Base-by-base conservation (phyloP, 1,140 invertebrate species). In the Pseudomyrmex concolor region DNA sequence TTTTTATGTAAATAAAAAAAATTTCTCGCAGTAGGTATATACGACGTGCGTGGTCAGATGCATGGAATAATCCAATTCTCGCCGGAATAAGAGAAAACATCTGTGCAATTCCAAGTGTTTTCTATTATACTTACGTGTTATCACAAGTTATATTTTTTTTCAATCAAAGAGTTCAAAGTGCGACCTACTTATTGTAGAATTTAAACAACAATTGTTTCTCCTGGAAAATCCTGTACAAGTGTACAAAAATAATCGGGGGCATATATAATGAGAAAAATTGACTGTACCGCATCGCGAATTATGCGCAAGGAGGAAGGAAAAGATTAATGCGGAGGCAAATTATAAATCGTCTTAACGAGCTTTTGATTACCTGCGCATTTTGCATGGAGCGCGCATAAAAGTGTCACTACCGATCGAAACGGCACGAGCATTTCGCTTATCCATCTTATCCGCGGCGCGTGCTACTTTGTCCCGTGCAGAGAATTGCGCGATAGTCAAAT, bases 311-410 rank as follows among this genome's bases (percentile, higher is more conserved):
- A 12, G 25, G 19, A 45, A 63, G 25, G 72, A 7, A 34, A 34
- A 34, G 48, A 55, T 88, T 88, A 88, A 88, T 74, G 87, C 77
- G 64, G 51, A 74, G 59, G 87, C 82, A 88, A 90, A 89, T 88
- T 92, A 91, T 92, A 92, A 93, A 92, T 93, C 91, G 91, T 90
- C 86, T 90, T 91, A 92, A 93, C 90, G 92, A 93, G 90, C 78
- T 91, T 93, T 93, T 92, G 91, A 93, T 93, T 92, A 90, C 89
- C 86, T 51, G 78, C 43, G 70, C 90, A 85, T 87, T 88, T 84
- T 85, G 72, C 76, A 78, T 57, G 68, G 5, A 68, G 59, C 76
- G 45, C 55, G 84, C 55, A 90, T 90, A 91, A 90, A 92, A 90
- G 83, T 92, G 90, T 92, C 91, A 91, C 87, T 88, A 59, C 68